Base-by-base conservation (phyloP, 1,140 invertebrate species). In the Drosophila triauraria region DNA sequence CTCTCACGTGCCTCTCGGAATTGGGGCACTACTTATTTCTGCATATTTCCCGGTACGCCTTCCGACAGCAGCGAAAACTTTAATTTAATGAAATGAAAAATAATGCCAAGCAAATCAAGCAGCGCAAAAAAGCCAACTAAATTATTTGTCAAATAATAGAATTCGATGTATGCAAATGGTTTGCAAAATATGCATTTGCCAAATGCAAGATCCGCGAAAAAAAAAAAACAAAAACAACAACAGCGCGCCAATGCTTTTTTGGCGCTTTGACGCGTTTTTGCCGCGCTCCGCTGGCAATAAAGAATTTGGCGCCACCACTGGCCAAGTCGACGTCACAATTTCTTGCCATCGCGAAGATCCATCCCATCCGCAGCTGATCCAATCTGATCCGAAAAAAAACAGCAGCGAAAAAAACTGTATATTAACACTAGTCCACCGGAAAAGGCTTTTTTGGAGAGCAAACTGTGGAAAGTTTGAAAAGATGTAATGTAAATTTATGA, bases 51-150 rank as follows among this genome's bases (percentile, higher is more conserved):
- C 51, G 50, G 50, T 70, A 40, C 35, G 67, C 67, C 62, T 68
- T 46, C 67, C 67, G 67, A 68, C 67, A 62, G 62, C 42, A 43
- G 61, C 70, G 70, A 68, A 48, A 82, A 82, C 84, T 88, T 87
- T 84, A 83, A 81, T 84, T 84, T 84, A 90, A 85, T 84, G 53
- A 90, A 84, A 85, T 75, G 67, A 59, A 80, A 88, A 80, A 79
- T 80, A 84, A 84, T 85, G 83, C 62, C 76, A 83, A 87, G 62
- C 84, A 88, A 81, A 84, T 81, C 77, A 80, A 87, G 77, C 77
- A 68, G 71, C 60, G 51, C 72, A 46, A 70, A 46, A 51, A 62
- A 54, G 46, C 44, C 23, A 56, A 59, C 59, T 64, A 69, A 75
- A 65, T 53, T 61, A 64, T 56, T 77, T 56, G 35, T 40, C 35